Base-by-base conservation (phyloP, 2,888 invertebrate genomes). In the Dynastes grantii region DNA sequence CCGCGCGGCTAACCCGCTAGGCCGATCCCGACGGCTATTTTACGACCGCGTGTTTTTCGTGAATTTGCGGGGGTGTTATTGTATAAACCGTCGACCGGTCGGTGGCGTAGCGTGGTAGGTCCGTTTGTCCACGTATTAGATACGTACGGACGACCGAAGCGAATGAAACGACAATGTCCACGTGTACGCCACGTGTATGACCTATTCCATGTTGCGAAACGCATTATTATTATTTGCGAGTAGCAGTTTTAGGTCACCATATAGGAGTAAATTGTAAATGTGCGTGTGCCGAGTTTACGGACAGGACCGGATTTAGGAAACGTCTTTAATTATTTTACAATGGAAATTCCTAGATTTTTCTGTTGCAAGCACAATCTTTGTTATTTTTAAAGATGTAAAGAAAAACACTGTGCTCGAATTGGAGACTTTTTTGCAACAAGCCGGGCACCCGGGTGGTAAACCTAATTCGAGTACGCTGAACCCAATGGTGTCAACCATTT, bases 121-220 rank as follows among this genome's bases (percentile, higher is more conserved):
- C 55, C 22, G 55, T 55, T 32, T 27, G 68, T 51, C 51, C 68
- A 68, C 68, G 68, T 68, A 64, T 9, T 29, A 4, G 27, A 32
- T 29, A 45, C 8, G 45, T 45, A 45, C n/a, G 13, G 63, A 13
- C 29, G 29, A 29, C 51, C 58, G 73, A 9, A 16, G 58, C n/a
- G 58, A 40, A 37, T n/a, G 58, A 58, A 70, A 55, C 16, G n/a
- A 55, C 55, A 55, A 51, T 51, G 45, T 45, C 45, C 29, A 73
- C 55, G 58, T 32, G 37, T 37, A 53, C 55, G 40, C 83, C 84
- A 84, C 84, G 84, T 84, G 84, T 82, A 80, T 84, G 84, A 84
- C 84, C 84, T 81, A 80, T 82, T 83, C 79, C 81, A 82, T 79
- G 83, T 84, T 84, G 84, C 84, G 83, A 84, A 84, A 84, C 83